These are phyloP conservation scores for Drosophila cognata DNA, from an alignment of 2,888 invertebrate genomes.

Conservation along the genomic window DNA sequence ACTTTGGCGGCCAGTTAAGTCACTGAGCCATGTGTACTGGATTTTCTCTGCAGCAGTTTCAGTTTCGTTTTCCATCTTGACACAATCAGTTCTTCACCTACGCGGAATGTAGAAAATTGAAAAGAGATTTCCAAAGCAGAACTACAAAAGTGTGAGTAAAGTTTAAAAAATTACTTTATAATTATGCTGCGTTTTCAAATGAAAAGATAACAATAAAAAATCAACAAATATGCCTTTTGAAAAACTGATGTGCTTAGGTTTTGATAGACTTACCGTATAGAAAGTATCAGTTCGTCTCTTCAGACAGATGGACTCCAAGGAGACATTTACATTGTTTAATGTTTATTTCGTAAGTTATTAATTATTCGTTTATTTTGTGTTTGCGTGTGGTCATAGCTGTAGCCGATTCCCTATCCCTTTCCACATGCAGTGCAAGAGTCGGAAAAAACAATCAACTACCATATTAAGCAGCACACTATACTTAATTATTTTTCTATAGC, in stretches of 20 bases:
- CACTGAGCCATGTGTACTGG: conserved; percentile 37
- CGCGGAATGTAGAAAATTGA: not conserved
- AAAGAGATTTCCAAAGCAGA: not conserved
- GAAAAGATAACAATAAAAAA: not conserved
- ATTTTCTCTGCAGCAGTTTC: conserved; percentile 40
- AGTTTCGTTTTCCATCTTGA: conserved; percentile 58
- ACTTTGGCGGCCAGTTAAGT: conserved; percentile 54
- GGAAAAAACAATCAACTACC: conserved; percentile 30
- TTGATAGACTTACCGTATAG: not conserved
- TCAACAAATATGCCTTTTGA: not conserved
- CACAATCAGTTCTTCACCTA: conserved; percentile 46
- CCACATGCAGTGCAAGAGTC: conserved; percentile 22
- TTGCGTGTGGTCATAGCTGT: conserved; percentile 24
- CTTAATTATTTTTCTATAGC: conserved; percentile 64
- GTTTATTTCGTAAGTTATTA: conserved; percentile 1
- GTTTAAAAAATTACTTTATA: not conserved
- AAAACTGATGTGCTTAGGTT: not conserved
- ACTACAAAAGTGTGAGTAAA: conserved; percentile 7
- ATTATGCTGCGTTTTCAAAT: not conserved
- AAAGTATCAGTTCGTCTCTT: not conserved
- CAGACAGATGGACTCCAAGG: not conserved
- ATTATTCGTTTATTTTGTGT: conserved; percentile 22
- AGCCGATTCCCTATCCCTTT: conserved; percentile 6
- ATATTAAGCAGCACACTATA: conserved; percentile 22
- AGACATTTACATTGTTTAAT: not conserved